Base-by-base conservation (phyloP, 2,797 vertebrate genomes). In the Otus scops region DNA sequence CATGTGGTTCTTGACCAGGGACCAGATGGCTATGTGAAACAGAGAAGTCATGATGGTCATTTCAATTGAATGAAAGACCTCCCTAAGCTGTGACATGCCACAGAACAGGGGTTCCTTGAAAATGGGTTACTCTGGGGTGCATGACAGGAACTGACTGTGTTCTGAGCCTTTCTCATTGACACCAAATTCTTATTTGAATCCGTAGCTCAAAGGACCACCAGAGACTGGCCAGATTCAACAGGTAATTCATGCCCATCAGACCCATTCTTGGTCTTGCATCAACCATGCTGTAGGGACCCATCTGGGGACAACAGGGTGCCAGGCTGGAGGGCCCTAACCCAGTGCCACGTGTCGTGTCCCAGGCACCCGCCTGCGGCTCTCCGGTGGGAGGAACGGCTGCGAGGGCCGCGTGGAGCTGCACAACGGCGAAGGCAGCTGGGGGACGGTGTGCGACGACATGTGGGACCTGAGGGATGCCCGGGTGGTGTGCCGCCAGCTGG, bases 321-420 rank as follows among this genome's bases (percentile, higher is more conserved):
- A 3, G 32, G 7, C 30, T 32, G 64, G 9, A 11, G 13, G 13
- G 6, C 8, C 16, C 57, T 45, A 6, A 56, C 9, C 14, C 21
- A 3, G 30, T 34, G 22, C 3, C 38, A 1, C 6, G 10, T 57
- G 24, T 22, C 14, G 4, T 11, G 27, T 12, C 10, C 1, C 67
- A 95, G 85, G 73, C 1, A 1, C 7, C n/a, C 27, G 9, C 28
- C 81, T 98, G 65, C 94, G 95, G 7, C 95, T 98, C 61, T 75
- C 41, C 4, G 83, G 87, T 0, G 96, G 97, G 11, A 92, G 93
- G 34, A 95, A 97, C 1, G 4, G 57, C 28, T 98, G 97, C 1
- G 90, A 97, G 0, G 98, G 97, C 56, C 97, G 97, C 5, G 95
- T 98, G 93, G 97, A 98, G 78, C 34, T 98, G 69, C 65, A 30